Percentiles rank a stretch among this genome's conserved stretches.
phyloP scores from a whole-genome alignment of 2,797 vertebrate genomes.

The Tokudaia muenninki region DNA sequence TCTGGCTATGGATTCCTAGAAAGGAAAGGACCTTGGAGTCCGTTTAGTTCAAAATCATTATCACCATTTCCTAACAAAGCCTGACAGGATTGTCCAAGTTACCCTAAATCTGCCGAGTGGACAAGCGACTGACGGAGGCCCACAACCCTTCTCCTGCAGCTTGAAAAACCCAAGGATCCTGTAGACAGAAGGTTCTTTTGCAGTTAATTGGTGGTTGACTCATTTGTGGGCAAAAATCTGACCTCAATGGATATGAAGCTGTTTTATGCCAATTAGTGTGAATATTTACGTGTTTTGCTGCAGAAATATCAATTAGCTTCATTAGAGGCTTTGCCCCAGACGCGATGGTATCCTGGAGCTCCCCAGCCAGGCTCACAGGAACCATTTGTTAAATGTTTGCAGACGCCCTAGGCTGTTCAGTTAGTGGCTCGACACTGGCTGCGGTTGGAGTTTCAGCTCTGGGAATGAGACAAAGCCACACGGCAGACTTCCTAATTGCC shows the following conservation, averaged over 20 bases:
- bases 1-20: not conserved
- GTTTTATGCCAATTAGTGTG: slow-evolving; percentile 65
- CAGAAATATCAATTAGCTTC: slow-evolving; percentile 68
- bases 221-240: slow-evolving; percentile 56
- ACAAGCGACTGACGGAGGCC: not conserved
- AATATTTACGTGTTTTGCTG: slow-evolving; percentile 61
- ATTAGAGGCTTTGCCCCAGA: slow-evolving; percentile 38
- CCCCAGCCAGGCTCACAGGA: not conserved
- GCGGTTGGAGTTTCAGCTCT: not conserved
- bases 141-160: not conserved
- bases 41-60: slow-evolving; percentile 29
- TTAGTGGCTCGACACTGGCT: slow-evolving; percentile 51
- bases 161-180: not conserved
- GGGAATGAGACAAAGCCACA: slow-evolving; percentile 26
- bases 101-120: not conserved
- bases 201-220: slow-evolving; percentile 66
- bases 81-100: not conserved
- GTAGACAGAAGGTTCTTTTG: slow-evolving; percentile 17
- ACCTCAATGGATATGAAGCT: slow-evolving; percentile 60
- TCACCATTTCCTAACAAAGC: not conserved
- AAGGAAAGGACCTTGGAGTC: not conserved
- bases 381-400: slow-evolving; percentile 10
- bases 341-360: not conserved
- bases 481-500: not conserved
- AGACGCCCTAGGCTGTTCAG: slow-evolving; percentile 16